Conservation (phyloP, 2,113 vertebrate species). For the Dasypus novemcinctus region DNA sequence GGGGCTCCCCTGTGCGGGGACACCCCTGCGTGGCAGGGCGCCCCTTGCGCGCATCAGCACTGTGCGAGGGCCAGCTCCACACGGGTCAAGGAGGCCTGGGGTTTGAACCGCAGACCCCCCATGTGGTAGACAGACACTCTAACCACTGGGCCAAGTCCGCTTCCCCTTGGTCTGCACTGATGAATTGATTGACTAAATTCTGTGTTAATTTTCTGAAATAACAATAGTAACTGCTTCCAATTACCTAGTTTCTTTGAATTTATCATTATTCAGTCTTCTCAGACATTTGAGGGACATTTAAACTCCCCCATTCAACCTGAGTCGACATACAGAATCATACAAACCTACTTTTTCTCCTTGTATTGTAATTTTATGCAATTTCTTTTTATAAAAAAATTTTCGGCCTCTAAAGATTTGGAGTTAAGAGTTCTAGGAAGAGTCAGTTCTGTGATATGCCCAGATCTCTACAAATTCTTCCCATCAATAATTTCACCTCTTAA, state of each 20-base stretch:
- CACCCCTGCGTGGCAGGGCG: too few relatives aligned
- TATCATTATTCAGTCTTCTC: conserved; percentile 23
- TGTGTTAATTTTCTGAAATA: conserved; percentile 17
- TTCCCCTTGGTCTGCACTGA: background rate
- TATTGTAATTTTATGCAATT: background rate
- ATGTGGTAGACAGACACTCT: too few relatives aligned
- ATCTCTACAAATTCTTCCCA: background rate
- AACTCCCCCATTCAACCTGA: background rate
- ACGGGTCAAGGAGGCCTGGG: too few relatives aligned
- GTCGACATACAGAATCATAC: background rate
- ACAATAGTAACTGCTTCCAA: background rate
- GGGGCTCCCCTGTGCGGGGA: too few relatives aligned
- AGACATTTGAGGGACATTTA: conserved; percentile 32
- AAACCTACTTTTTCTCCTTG: background rate
- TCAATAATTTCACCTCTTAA: background rate
- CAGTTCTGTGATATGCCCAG: background rate
- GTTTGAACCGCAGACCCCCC: too few relatives aligned
- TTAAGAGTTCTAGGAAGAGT: background rate
- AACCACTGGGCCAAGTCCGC: too few relatives aligned
- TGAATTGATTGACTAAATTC: background rate
- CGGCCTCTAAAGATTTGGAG: background rate
- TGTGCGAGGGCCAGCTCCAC: too few relatives aligned
- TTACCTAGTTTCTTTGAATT: conserved; percentile 9
- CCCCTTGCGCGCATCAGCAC: too few relatives aligned
- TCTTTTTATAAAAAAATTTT: background rate